Conservation (phyloP, 2,888 invertebrate species). For the Hemicrepidius hirtus region DNA sequence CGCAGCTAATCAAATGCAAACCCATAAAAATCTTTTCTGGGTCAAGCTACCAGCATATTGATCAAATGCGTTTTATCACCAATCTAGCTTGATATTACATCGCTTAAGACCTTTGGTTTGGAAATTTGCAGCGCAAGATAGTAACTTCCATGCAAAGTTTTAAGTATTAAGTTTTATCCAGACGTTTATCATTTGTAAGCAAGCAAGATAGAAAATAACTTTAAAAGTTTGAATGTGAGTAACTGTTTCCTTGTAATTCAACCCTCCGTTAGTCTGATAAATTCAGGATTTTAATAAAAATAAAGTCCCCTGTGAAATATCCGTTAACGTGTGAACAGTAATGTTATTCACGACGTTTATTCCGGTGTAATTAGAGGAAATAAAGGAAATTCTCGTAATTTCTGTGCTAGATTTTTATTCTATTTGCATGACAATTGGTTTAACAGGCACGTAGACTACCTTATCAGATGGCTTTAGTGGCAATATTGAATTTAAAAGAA, state of each 20-base stretch:
- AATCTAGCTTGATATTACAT: neutral
- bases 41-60: conserved; percentile 28
- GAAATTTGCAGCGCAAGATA: conserved; percentile 10
- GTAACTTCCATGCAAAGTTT: conserved; percentile 4
- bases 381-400: conserved; percentile 39
- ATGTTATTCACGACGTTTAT: conserved; percentile 28
- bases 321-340: conserved; percentile 28
- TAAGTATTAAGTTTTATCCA: neutral
- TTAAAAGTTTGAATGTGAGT: too few species aligned
- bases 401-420: conserved; percentile 28
- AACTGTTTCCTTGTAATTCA: too few species aligned
- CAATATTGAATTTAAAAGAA: too few species aligned
- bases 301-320: conserved; percentile 19
- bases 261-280: neutral
- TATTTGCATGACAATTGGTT: conserved; percentile 46
- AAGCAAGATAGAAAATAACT: too few species aligned
- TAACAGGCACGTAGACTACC: conserved; percentile 1
- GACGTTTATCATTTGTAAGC: neutral
- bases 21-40: conserved; percentile 30
- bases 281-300: conserved; percentile 18
- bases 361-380: conserved; percentile 36
- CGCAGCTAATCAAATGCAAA: conserved; percentile 31
- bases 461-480: conserved; percentile 4
- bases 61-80: conserved; percentile 17
- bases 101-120: conserved; percentile 3